phyloP scores from a whole-genome alignment of 2,113 vertebrate species.

The Abramis brama region DNA sequence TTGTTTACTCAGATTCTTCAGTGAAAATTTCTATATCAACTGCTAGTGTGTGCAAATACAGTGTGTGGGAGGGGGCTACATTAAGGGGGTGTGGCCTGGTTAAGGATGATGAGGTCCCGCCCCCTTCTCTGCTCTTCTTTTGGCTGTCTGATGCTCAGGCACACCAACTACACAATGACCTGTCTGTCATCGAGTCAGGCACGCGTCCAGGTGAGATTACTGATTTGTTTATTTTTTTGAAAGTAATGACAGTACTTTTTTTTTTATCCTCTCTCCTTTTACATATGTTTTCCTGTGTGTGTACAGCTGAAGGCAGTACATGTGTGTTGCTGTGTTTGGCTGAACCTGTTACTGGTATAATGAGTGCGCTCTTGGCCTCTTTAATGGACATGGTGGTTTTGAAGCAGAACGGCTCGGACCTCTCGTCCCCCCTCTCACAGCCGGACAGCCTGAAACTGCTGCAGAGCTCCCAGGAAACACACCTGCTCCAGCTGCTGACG shows the following conservation, averaged over 20 bases:
- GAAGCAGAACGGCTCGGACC: slow-evolving; percentile 34
- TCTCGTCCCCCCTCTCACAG: slow-evolving; percentile 58
- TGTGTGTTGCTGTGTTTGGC: slow-evolving; percentile 70
- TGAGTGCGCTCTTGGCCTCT: slow-evolving; percentile 69
- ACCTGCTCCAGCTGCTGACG: slow-evolving; percentile 62
- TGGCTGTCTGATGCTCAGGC: slow-evolving; percentile 51
- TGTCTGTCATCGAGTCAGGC: slow-evolving; percentile 38
- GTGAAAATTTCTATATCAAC: slow-evolving; percentile 21
- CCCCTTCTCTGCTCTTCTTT: slow-evolving; percentile 47
- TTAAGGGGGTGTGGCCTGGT: slow-evolving; percentile 32
- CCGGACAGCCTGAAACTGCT: slow-evolving; percentile 66
- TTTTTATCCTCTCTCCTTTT: background rate
- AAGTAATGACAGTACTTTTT: background rate
- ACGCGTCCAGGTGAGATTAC: slow-evolving; percentile 41
- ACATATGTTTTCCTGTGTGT: background rate
- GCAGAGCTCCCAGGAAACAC: slow-evolving; percentile 57
- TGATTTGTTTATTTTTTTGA: background rate
- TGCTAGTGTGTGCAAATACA: slow-evolving; percentile 42
- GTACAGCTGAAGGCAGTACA: slow-evolving; percentile 63
- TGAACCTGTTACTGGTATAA: slow-evolving; percentile 62
- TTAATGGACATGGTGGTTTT: slow-evolving; percentile 71
- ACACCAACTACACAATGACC: slow-evolving; percentile 31
- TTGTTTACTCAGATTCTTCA: slow-evolving; percentile 14
- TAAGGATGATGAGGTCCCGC: slow-evolving; percentile 24
- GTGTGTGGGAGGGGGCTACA: slow-evolving; percentile 41